phyloP scores from a whole-genome alignment of 2,797 vertebrate genomes.

The Spea hammondii region DNA sequence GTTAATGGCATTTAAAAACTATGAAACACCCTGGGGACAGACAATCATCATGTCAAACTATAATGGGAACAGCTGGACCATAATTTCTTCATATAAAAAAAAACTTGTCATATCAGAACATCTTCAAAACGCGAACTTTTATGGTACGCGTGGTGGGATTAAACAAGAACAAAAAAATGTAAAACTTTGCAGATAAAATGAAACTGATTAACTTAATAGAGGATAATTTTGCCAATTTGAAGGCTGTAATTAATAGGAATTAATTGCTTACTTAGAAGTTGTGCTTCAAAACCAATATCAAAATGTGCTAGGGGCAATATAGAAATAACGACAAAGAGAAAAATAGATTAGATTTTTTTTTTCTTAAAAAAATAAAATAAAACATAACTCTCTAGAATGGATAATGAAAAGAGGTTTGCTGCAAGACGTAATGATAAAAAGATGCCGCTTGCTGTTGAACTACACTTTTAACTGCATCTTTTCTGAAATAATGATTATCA shows the following conservation, averaged over 20 bases:
- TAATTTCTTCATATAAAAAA: neutral
- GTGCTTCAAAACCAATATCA: conserved; percentile 57
- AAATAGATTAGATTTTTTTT: conserved; percentile 63
- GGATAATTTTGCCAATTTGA: conserved; percentile 68
- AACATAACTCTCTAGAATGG: conserved; percentile 56
- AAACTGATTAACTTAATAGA: conserved; percentile 71
- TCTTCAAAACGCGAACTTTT: neutral
- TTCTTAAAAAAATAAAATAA: conserved; percentile 55
- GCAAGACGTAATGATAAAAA: conserved; percentile 67
- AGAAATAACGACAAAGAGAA: conserved; percentile 62
- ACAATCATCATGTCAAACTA: no score
- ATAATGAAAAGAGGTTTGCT: conserved; percentile 55
- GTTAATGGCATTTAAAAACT: no score
- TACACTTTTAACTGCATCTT: conserved; percentile 68
- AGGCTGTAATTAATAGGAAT: conserved; percentile 72
- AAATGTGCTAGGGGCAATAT: conserved; percentile 54
- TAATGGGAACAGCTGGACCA: no score
- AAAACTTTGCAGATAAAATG: conserved; percentile 68
- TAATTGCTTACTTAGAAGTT: conserved; percentile 70
- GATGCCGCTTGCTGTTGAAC: conserved; percentile 68
- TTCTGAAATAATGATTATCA: conserved; percentile 70
- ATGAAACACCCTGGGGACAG: no score
- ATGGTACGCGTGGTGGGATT: conserved; percentile 8
- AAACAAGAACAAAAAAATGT: conserved; percentile 8
- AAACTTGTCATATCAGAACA: conserved; percentile 5